Base-by-base conservation (phyloP, 2,113 vertebrate species). In the Pseudolaguvia tuberculata region DNA sequence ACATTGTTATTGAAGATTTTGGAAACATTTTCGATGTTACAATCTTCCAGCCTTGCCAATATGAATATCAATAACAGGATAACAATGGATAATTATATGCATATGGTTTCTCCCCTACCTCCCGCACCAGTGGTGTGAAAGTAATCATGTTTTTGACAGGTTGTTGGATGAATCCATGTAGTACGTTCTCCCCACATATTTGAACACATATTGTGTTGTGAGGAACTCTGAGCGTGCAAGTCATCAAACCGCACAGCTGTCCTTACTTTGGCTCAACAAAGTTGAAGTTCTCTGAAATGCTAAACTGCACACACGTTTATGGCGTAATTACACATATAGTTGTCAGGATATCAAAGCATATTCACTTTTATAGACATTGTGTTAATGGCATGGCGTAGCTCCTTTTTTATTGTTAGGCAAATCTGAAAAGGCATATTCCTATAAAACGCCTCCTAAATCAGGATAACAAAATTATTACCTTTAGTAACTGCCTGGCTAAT, bases 251-350 rank as follows among this genome's bases (percentile, higher is more conserved):
- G 21, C 29, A 21, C 78, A 78, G 71, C 72, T 73, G 73, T 17
- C 66, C 55, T 35, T 77, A 14, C 75, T 73, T 52, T 72, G 73
- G 72, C 65, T 78, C 55, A 67, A 29, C 52, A 47, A 75, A 71
- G 35, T 55, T 58, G 57, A 75, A 71, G 35, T 55, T 45, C 52
- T 47, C 10, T 48, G 68, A 76, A 81, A 78, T 59, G 4, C 35
- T 70, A 75, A 66, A 65, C 58, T 65, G 25, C 53, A 72, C 27
- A 27, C 15, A 73, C 20, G 57, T 39, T 76, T 52, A 62, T 58
- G 29, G 14, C 4, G n/a, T 47, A 73, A 35, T 61, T 52, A 62
- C 50, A 18, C 13, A 18, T 42, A 20, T 51, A 47, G 39, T 39
- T 51, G 23, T 23, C 31, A 58, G 39, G 18, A 29, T 29, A 45